Base-by-base conservation (phyloP, 2,888 invertebrate species). In the Orchesellides sinensis region DNA sequence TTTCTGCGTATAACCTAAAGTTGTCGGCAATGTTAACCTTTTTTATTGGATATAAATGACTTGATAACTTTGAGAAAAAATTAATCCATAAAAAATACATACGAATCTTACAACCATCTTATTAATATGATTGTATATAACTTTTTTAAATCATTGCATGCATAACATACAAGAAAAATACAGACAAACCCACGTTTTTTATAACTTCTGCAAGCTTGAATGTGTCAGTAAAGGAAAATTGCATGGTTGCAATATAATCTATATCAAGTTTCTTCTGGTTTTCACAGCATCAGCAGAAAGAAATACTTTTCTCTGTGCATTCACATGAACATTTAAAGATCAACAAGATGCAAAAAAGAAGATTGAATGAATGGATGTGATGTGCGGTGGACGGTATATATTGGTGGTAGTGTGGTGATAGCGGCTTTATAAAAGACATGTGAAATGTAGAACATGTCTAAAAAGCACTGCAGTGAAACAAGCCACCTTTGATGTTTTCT, bases 311-410 rank as follows among this genome's bases (percentile, higher is more conserved):
- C 25, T 56, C 25, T 59, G 32, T 17, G 17, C 21, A 21, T 19
- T 17, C 10, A 32, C 29, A 61, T 59, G 61, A 73, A 29, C 61
- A 27, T 32, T 73, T 32, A n/a, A 73, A 73, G 72, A 73, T 73
- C 61, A 72, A 66, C 68, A 68, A 68, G 68, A 45, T 52, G 27
- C 49, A 68, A 49, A 0, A 47, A n/a, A 32, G 27, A 8, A 56
- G 14, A 25, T 2, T 49, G 21, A 56, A 56, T 17, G 1, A 14
- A 25, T 25, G 25, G 35, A 35, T 35, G 35, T 8, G 35, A 35
- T 8, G n/a, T n/a, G n/a, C n/a, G n/a, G n/a, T n/a, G n/a, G 35
- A 35, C 35, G 5, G 35, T 35, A 35, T 12, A 35, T n/a, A n/a
- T n/a, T 49, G 10, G 35, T 35, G 63, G 21, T 47, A 25, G 14